phyloP scores from a whole-genome alignment of 2,888 invertebrate genomes.

The Lasioglossum oenotherae region DNA sequence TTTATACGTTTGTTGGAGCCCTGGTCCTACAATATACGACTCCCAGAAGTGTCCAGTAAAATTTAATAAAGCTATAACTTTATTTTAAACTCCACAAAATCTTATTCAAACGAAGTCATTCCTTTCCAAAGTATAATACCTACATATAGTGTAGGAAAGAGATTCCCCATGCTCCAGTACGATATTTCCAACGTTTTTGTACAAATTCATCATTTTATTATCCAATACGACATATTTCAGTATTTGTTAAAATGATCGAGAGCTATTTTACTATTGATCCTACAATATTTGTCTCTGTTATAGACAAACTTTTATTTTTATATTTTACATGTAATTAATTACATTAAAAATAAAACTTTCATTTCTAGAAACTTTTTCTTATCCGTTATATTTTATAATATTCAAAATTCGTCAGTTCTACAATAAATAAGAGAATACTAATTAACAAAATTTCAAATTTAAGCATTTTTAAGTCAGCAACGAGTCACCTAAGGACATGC shows the following conservation, averaged over 20 bases:
- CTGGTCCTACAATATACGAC: neutral
- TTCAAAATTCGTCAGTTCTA: neutral
- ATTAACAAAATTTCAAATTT: neutral
- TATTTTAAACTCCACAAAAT: neutral
- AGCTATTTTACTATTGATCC: no score
- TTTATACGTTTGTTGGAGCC: neutral
- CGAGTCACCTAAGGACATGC: neutral
- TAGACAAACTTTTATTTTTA: no score
- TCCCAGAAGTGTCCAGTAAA: neutral
- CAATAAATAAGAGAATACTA: neutral
- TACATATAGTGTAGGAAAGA: neutral
- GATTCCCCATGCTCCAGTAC: neutral
- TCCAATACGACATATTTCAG: neutral
- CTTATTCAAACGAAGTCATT: neutral
- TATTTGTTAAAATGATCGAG: no score
- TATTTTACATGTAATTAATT: no score
- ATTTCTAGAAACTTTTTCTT: no score
- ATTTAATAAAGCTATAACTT: conserved; percentile 1
- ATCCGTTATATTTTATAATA: no score
- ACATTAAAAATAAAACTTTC: no score
- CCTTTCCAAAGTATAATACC: neutral
- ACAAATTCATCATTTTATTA: neutral
- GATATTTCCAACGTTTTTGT: neutral
- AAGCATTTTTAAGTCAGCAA: neutral
- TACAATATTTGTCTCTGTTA: no score